Conservation (phyloP, 1,140 invertebrate species). For the Cyrtorhinus lividipennis region DNA sequence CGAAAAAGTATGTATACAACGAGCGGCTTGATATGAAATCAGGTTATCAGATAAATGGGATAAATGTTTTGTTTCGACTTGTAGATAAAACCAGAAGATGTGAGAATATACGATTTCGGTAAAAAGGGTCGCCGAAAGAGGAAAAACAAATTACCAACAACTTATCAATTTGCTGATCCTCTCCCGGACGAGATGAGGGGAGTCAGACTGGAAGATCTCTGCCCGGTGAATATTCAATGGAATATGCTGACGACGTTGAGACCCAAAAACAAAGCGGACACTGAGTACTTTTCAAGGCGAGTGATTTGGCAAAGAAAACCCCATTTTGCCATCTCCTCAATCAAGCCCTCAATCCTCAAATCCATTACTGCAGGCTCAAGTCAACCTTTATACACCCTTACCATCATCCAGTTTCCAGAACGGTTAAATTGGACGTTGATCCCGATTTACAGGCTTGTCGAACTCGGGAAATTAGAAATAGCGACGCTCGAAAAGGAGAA, state of each 20-base stretch:
- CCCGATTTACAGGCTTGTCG: constrained; percentile 39
- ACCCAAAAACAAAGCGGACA: constrained; percentile 65
- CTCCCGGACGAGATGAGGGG: constrained; percentile 65
- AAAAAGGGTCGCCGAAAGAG: constrained; percentile 49
- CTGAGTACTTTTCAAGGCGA: constrained; percentile 73
- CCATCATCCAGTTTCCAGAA: neutral
- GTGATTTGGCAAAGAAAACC: neutral
- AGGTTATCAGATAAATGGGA: neutral
- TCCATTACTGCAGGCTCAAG: neutral
- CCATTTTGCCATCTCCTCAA: neutral
- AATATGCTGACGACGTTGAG: constrained; percentile 74
- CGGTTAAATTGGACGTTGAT: neutral
- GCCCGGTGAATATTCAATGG: constrained; percentile 79
- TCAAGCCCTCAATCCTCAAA: too few relatives aligned
- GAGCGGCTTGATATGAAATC: neutral
- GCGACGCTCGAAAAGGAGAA: constrained; percentile 51
- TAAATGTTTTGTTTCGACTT: constrained; percentile 7
- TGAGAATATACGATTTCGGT: constrained; percentile 49
- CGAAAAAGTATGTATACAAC: constrained; percentile 48
- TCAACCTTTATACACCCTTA: neutral
- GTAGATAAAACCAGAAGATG: constrained; percentile 41
- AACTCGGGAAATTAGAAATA: constrained; percentile 59
- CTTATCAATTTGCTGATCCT: constrained; percentile 60
- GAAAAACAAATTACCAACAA: constrained; percentile 40
- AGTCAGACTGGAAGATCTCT: constrained; percentile 61